Conservation (phyloP, 2,888 invertebrate genomes). For the Pharmacophagus antenor region DNA sequence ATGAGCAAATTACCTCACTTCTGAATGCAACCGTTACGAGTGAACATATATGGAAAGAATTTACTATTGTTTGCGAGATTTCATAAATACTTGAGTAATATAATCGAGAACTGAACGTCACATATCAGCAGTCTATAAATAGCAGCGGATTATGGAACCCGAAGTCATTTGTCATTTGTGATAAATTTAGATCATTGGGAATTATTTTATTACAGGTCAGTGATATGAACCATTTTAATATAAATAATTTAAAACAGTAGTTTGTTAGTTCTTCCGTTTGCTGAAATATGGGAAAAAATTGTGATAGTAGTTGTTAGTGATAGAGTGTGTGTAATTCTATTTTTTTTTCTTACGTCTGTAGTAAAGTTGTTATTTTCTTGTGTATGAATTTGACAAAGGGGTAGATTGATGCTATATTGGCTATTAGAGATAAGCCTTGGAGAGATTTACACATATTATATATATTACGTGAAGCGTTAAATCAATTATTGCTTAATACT, state of each 20-base stretch:
- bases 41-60: slow-evolving; percentile 37
- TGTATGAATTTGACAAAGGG: slow-evolving; percentile 7
- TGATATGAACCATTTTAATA: slow-evolving; percentile 18
- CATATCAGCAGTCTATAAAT: slow-evolving; percentile 42
- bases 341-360: background rate
- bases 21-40: slow-evolving; percentile 31
- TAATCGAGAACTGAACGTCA: slow-evolving; percentile 36
- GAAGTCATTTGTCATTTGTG: slow-evolving; percentile 46
- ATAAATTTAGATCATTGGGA: slow-evolving; percentile 41
- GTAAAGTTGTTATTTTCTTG: background rate
- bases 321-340: slow-evolving; percentile 13
- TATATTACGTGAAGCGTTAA: slow-evolving; percentile 27
- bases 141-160: slow-evolving; percentile 36
- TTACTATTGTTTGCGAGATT: slow-evolving; percentile 39
- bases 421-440: slow-evolving; percentile 1
- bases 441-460: slow-evolving; percentile 16
- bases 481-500: slow-evolving; percentile 26
- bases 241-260: background rate
- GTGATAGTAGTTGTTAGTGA: background rate
- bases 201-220: slow-evolving; percentile 42
- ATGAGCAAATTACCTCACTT: slow-evolving; percentile 30
- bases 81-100: slow-evolving; percentile 32
- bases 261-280: background rate
- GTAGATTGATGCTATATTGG: slow-evolving; percentile 11
- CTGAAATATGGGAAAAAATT: background rate